Evolutionary conservation across 2,797 vertebrate species (phyloP), one percentile per base, ranked within the genome.

Genomic region (Pseudochirops corinnae): DNA sequence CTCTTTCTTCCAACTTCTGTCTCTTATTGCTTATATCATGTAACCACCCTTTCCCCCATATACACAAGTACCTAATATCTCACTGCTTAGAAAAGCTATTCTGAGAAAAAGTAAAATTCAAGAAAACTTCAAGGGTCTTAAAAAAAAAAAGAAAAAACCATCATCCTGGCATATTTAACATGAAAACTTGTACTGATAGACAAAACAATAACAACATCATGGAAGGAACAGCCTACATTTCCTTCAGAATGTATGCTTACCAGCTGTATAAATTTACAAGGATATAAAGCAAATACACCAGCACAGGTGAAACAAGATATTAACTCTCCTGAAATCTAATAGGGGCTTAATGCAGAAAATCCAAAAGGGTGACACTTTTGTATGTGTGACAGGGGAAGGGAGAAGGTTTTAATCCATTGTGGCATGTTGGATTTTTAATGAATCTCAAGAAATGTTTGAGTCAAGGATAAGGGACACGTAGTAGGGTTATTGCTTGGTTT

Each of bases 41-140:
- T 18, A 91, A 16, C 94, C 96, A 62, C n/a, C 33, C 96, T 92
- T 97, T 93, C 91, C 96, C 91, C 97, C 95, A 96, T 96, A 93
- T 92, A 39, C 21, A 56, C 91, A 93, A 96, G 91, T 4, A 90
- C 55, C 91, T 93, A 92, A 62, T 95, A 95, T 91, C 93, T 94
- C 91, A 2, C 87, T 91, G 57, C 97, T 97, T 97, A 93, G 16
- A 96, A 91, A 97, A 97, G 67, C 74, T 93, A 56, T 55, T 67
- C 18, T 82, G 92, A 98, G 60, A 96, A 95, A 96, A 29, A 57
- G 92, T 92, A 93, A 93, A 92, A 67, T 58, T 2, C 29, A 93
- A 96, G 91, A 93, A 62, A 11, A 0, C 52, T 57, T 91, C 50
- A 60, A 94, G 90, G n/a, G 5, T 58, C 95, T 94, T 62, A 1